Evolutionary conservation across 2,888 invertebrate genomes (phyloP).

Genomic region (Drosophila rellima): DNA sequence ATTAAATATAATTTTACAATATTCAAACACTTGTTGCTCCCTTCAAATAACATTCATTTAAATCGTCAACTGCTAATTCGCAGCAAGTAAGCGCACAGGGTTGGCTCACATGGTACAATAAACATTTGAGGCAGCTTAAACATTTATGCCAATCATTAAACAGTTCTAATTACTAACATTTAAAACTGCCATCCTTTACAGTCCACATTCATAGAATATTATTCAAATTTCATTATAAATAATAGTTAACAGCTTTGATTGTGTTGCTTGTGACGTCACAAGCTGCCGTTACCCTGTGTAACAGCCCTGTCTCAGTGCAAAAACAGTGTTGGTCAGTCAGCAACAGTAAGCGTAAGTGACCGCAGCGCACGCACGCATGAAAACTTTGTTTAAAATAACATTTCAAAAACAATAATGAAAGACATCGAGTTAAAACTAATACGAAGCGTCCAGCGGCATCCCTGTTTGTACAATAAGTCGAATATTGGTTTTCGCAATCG

Average conservation of each 20-base stretch:
- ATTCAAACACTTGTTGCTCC: not conserved
- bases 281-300: not conserved
- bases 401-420: slow-evolving; percentile 24
- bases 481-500: slow-evolving; percentile 28
- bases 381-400: slow-evolving; percentile 1
- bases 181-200: no score
- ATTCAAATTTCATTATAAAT: no score
- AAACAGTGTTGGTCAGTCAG: slow-evolving; percentile 35
- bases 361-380: slow-evolving; percentile 30
- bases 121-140: not conserved
- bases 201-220: no score
- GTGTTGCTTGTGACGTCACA: not conserved
- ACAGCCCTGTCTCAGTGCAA: slow-evolving; percentile 11
- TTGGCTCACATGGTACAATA: slow-evolving; percentile 14
- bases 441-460: slow-evolving; percentile 29
- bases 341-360: slow-evolving; percentile 6
- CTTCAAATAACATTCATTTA: not conserved
- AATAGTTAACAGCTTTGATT: no score
- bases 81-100: slow-evolving; percentile 19
- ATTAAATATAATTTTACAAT: not conserved
- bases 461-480: slow-evolving; percentile 41
- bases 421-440: slow-evolving; percentile 32
- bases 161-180: no score
- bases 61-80: no score
- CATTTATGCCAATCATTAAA: not conserved